Base-by-base conservation (phyloP, 2,113 vertebrate species). In the Periophthalmus modestus region DNA sequence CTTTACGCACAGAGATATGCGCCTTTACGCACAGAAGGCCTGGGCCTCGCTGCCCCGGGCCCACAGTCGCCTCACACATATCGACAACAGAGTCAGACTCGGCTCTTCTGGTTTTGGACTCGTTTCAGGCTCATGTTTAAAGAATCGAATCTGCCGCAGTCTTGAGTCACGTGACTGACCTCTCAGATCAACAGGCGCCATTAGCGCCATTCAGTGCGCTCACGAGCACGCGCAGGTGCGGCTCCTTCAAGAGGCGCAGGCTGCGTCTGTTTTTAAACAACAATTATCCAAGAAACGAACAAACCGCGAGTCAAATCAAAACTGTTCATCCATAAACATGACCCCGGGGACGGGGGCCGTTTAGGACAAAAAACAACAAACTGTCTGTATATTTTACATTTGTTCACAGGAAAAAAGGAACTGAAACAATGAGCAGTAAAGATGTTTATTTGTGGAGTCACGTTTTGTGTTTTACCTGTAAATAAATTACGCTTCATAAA, bases 111-210 rank as follows among this genome's bases (percentile, higher is more conserved):
- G 48, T 15, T 4, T 50, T 16, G 15, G 48, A 0, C 10, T 13
- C 11, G 12, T 1, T 3, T 13, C 46, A 47, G 14, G 7, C 19
- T n/a, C 7, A 55, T 55, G 19, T 10, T 10, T 43, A 9, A 55
- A n/a, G n/a, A n/a, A n/a, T n/a, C n/a, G n/a, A 55, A 10, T 10
- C 6, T 6, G 2, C 19, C 52, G 7, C 52, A 21, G 12, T 48
- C 47, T 13, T 48, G 6, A 1, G 6, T 1, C 13, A 7, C 19
- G 62, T 65, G 62, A 5, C 34, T 78, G 83, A 86, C 85, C 85
- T 80, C 80, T 92, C 88, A 86, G 59, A 79, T 89, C 89, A 89
- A 89, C 89, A 89, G 85, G 80, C 88, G 36, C 73, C 77, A 85
- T 85, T 80, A 86, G 87, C 77, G 72, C 73, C 73, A 83, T 88